Base-by-base conservation (phyloP, 1,140 invertebrate species). In the Megathymus violae region DNA sequence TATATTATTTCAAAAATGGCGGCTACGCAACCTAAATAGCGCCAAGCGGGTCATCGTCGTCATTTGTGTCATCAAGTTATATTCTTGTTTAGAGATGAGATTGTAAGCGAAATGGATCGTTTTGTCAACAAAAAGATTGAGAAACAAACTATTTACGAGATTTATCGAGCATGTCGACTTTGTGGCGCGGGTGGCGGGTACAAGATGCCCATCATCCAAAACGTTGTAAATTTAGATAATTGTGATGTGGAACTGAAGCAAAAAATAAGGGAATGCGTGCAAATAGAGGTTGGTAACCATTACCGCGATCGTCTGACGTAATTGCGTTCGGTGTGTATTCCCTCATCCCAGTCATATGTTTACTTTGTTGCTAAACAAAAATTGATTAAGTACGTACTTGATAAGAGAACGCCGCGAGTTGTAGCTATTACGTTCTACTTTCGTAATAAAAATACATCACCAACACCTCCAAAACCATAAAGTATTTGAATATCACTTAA, bases 181-280 rank as follows among this genome's bases (percentile, higher is more conserved):
- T 92, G 91, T 48, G 91, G 91, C 5, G 83, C 82, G 0, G 87
- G 89, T 47, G 89, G 89, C 11, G 91, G 89, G 27, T 92, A 91
- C 72, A 91, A 91, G 80, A 91, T 92, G 91, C 91, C 91, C 3
- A 91, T 92, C 47, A 80, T 92, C 14, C 88, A 91, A 61, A 88
- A 80, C 38, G 77, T 89, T 41, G 62, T 88, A 6, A 67, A 80
- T 47, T 58, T 83, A 9, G 78, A 76, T 19, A 69, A 70, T 13
- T 64, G 51, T 3, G 85, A 85, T 50, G 64, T 90, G 1, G 84
- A 91, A 74, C 70, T 92, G 3, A 74, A 73, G 9, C 76, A 85
- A 54, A 91, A 92, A 83, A 88, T 91, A 66, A 71, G 75, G 2
- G 89, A 92, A 70, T 91, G 91, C 46, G 77, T 91, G 5, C 86